Conservation (phyloP, 2,797 vertebrate genomes). For the Molossus molossus region DNA sequence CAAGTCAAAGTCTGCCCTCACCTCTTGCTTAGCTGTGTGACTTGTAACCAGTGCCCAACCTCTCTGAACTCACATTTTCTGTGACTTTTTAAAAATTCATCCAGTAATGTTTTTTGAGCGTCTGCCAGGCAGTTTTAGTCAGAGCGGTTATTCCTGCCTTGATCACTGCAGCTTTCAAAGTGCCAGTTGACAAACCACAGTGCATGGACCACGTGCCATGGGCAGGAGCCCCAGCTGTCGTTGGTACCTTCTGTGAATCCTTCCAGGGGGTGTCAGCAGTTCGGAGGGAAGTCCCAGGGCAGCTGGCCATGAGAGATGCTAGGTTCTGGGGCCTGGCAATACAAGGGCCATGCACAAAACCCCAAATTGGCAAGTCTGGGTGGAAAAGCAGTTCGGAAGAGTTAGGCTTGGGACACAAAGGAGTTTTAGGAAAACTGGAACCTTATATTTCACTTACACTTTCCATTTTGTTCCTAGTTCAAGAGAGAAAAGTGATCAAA, state of each 20-base stretch:
- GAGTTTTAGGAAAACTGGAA: neutral
- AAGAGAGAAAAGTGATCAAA: neutral
- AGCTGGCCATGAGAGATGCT: accelerated
- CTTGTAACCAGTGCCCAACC: neutral
- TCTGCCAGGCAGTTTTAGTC: neutral
- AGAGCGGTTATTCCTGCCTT: neutral
- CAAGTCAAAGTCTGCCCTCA: neutral
- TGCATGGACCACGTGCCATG: accelerated
- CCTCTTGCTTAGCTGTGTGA: neutral
- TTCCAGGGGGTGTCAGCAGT: neutral
- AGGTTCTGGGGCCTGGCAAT: neutral
- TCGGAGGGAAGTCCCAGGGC: neutral
- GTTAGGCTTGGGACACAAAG: neutral
- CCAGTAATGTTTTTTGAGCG: accelerated
- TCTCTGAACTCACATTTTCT: neutral
- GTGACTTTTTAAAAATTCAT: neutral
- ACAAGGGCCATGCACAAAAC: neutral
- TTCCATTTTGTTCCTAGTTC: neutral
- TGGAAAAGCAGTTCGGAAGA: neutral
- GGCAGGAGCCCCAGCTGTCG: neutral
- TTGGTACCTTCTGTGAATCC: accelerated
- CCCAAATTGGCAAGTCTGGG: neutral
- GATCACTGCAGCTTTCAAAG: neutral
- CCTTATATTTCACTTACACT: neutral
- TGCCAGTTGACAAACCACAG: neutral